phyloP scores from a whole-genome alignment of 2,888 invertebrate species.

The Coenonympha arcania region DNA sequence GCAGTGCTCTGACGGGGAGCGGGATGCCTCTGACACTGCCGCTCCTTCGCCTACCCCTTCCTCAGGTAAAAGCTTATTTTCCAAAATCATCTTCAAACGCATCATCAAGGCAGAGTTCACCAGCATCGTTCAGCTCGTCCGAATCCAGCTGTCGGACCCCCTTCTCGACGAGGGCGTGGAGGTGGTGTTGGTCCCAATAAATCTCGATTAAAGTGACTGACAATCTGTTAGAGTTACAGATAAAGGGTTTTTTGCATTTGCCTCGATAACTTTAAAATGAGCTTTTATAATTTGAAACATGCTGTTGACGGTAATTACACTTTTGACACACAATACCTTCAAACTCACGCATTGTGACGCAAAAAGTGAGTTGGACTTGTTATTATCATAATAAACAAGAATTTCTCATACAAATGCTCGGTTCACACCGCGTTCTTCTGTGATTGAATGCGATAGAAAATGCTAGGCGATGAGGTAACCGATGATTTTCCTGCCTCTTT shows the following conservation, averaged over 20 bases:
- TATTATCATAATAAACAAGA: conserved; percentile 57
- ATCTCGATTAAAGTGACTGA: too few relatives aligned
- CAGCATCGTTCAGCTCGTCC: too few relatives aligned
- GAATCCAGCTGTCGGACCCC: too few relatives aligned
- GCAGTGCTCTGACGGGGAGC: conserved; percentile 79
- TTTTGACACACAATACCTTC: conserved; percentile 39
- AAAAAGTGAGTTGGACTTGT: conserved; percentile 61
- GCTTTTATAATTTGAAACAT: conserved; percentile 24
- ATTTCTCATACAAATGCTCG: conserved; percentile 55
- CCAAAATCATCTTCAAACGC: too few relatives aligned
- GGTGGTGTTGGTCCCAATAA: too few relatives aligned
- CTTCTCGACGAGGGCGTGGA: too few relatives aligned
- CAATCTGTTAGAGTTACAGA: neutral
- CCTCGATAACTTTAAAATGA: neutral
- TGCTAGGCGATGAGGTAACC: conserved; percentile 11
- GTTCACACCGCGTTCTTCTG: conserved; percentile 49
- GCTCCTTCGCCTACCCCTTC: conserved; percentile 65
- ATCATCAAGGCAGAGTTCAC: too few relatives aligned
- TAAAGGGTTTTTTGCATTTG: neutral
- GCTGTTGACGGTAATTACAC: conserved; percentile 31
- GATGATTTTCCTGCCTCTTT: neutral
- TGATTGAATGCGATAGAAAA: conserved; percentile 49
- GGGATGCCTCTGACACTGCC: conserved; percentile 71
- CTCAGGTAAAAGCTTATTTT: too few relatives aligned
- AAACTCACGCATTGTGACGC: conserved; percentile 40